Evolutionary conservation across 2,113 vertebrate species (phyloP).

Genomic region (Pipra filicauda): DNA sequence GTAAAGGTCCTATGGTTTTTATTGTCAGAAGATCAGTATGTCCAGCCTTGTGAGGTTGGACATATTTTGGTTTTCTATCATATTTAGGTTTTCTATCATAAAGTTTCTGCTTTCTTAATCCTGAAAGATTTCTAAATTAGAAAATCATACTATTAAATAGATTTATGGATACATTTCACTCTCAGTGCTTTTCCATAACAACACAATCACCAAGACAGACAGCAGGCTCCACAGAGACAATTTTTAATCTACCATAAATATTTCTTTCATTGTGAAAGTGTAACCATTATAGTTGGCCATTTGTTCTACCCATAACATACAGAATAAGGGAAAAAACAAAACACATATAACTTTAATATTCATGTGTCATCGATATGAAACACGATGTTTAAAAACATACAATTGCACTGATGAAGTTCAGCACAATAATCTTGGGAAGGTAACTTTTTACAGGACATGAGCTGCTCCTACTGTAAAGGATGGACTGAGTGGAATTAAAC

Average conservation of each 20-base stretch:
- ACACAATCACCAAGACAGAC: neutral
- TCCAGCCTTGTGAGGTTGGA: neutral
- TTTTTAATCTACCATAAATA: fast-evolving
- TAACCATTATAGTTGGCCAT: neutral
- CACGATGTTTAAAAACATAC: neutral
- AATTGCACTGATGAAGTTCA: neutral
- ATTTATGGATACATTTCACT: neutral
- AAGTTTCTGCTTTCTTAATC: neutral
- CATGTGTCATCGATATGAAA: neutral
- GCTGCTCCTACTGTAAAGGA: neutral
- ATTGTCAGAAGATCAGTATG: neutral
- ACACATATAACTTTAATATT: neutral
- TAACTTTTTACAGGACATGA: neutral
- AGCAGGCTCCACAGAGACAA: neutral
- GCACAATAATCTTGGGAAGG: neutral
- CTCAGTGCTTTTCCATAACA: neutral
- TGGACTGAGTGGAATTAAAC: neutral
- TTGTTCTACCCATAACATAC: neutral
- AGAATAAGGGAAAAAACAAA: neutral
- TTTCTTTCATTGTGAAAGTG: neutral
- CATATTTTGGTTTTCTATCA: neutral
- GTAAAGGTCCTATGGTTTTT: neutral
- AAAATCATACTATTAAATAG: neutral
- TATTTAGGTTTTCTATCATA: neutral
- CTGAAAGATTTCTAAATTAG: neutral